Percentiles rank a stretch among this genome's conserved stretches.
These are phyloP conservation scores for Phylloscopus trochiloides DNA, from an alignment of 2,113 vertebrate genomes.

Conservation along the genomic window DNA sequence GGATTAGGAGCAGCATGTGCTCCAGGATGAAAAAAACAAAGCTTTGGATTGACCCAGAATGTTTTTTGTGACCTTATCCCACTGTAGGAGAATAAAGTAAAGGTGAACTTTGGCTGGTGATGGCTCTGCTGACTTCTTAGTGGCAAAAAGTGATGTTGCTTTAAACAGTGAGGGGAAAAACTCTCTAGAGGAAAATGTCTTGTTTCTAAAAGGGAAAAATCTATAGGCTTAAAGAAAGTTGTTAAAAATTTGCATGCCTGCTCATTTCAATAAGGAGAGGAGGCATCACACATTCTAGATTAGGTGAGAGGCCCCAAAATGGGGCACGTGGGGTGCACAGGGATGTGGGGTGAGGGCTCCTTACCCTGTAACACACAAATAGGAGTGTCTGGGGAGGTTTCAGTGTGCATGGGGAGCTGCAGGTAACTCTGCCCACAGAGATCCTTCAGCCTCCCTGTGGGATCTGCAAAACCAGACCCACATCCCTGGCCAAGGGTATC, in stretches of 20 bases:
- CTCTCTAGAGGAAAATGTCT: background rate
- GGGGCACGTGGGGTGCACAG: background rate
- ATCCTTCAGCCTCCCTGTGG: background rate
- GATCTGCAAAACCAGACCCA: background rate
- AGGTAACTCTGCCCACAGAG: background rate
- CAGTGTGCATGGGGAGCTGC: background rate
- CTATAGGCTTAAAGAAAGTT: background rate
- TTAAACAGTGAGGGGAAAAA: background rate
- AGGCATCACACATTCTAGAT: background rate
- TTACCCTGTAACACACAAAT: background rate
- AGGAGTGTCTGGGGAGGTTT: background rate
- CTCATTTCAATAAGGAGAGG: background rate
- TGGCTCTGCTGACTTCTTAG: background rate
- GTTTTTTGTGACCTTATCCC: conserved; percentile 18
- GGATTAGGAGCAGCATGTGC: conserved; percentile 33
- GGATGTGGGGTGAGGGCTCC: background rate
- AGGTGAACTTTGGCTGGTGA: background rate
- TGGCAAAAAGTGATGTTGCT: background rate
- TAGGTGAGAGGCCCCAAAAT: background rate
- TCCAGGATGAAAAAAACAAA: background rate
- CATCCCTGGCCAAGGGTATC: background rate
- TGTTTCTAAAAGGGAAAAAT: background rate
- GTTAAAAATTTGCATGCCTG: background rate
- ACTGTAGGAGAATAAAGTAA: background rate
- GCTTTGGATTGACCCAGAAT: conserved; percentile 9